phyloP scores from a whole-genome alignment of 2,888 invertebrate genomes.

The Drepana falcataria region DNA sequence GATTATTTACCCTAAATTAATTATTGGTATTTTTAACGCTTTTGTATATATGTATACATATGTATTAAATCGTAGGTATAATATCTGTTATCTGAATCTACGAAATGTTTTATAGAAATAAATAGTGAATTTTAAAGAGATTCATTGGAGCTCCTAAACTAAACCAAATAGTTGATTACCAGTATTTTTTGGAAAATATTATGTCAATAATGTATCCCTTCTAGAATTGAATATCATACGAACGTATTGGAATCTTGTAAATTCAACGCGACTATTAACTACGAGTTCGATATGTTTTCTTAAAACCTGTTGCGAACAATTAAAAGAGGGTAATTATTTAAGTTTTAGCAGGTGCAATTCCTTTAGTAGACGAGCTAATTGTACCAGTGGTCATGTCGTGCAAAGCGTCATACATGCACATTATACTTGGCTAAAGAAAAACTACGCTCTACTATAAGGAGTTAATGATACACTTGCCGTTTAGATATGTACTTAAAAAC shows the following conservation, averaged over 20 bases:
- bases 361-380: conserved; percentile 57
- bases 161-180: neutral
- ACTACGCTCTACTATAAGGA: conserved; percentile 43
- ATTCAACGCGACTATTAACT: neutral
- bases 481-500: conserved; percentile 24
- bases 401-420: conserved; percentile 47
- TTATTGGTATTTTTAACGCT: too few relatives aligned
- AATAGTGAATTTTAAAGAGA: too few relatives aligned
- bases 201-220: neutral
- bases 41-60: too few relatives aligned
- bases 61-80: too few relatives aligned
- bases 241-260: neutral
- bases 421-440: conserved; percentile 48
- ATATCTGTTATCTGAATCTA: too few relatives aligned
- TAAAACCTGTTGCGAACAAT: conserved; percentile 47
- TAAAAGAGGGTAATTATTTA: conserved; percentile 50
- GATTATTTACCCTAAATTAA: too few relatives aligned
- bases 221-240: neutral
- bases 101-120: too few relatives aligned
- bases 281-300: conserved; percentile 17
- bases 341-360: conserved; percentile 66
- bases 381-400: conserved; percentile 30
- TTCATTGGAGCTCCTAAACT: too few relatives aligned
- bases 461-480: conserved; percentile 46
- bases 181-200: neutral